Base-by-base conservation (phyloP, 2,797 vertebrate genomes). In the Margarornis squamiger region DNA sequence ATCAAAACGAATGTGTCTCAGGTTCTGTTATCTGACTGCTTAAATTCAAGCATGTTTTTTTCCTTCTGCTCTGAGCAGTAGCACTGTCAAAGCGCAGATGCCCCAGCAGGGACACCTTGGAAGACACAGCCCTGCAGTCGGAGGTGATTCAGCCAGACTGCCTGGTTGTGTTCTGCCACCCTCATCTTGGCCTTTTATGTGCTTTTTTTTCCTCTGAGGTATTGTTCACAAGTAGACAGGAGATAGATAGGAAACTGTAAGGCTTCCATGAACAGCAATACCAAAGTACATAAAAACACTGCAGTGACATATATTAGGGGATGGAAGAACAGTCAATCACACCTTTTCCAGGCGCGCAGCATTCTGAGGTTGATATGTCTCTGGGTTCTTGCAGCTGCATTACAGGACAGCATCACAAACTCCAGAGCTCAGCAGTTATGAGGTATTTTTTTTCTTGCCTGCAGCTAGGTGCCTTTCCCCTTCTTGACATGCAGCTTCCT, bases 71-170 rank as follows among this genome's bases (percentile, higher is more conserved):
- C 38, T 70, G 65, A 88, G 72, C 57, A 80, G 34, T 34, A 74
- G 48, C 32, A 39, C 41, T 65, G 29, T 49, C 12, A 52, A 73
- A 89, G n/a, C 12, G 16, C 22, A 45, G 58, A 49, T n/a, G 14
- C 19, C 10, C 30, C 34, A 24, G 48, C 3, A 2, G 32, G 51
- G 32, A 52, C 34, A 34, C 26, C 34, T n/a, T 58, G 49, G 36
- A 76, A 83, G 54, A 61, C 62, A 45, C 1, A 10, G 67, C 2
- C 2, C 27, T 80, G 18, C 36, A 62, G 66, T 5, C 0, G 0
- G 29, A 81, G 21, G 9, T 27, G 63, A 67, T 70, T 86, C 70
- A 82, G 26, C 26, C 66, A 59, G 36, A 13, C 17, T 22, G 10
- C 38, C 19, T 26, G 45, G 5, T 12, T 49, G 15, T 41, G 22